phyloP scores from a whole-genome alignment of 2,113 vertebrate species.

The Bucco capensis region DNA sequence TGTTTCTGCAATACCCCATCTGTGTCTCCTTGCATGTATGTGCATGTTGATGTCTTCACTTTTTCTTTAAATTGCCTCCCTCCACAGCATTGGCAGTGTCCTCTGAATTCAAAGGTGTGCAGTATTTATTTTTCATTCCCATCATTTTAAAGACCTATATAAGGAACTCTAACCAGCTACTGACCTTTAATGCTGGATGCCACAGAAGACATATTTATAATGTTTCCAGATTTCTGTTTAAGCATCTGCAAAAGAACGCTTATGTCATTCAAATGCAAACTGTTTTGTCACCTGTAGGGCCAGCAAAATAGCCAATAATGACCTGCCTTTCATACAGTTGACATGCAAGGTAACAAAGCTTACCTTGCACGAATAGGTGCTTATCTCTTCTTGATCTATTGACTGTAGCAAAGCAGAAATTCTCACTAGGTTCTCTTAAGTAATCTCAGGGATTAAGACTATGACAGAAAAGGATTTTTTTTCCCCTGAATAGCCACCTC shows the following conservation, averaged over 20 bases:
- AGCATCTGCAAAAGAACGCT: constrained; percentile 83
- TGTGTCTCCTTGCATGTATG: background rate
- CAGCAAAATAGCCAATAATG: background rate
- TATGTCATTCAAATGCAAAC: background rate
- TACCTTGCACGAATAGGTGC: background rate
- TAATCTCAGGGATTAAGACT: background rate
- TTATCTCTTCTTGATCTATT: background rate
- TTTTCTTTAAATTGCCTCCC: background rate
- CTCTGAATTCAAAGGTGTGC: background rate
- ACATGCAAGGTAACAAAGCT: background rate
- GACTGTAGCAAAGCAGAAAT: background rate
- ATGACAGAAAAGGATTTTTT: background rate
- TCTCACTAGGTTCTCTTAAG: background rate
- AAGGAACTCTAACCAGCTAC: background rate
- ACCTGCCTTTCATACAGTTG: background rate
- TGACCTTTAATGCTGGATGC: constrained; percentile 94
- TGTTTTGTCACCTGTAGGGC: background rate
- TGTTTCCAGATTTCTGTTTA: constrained; percentile 87
- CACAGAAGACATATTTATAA: constrained; percentile 96
- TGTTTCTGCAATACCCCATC: background rate
- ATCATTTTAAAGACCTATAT: background rate
- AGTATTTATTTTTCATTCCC: background rate
- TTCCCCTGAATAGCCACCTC: background rate
- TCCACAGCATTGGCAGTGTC: background rate
- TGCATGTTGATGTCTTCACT: background rate